These are phyloP conservation scores for Noctua comes DNA, from an alignment of 2,888 invertebrate genomes.

Conservation along the genomic window DNA sequence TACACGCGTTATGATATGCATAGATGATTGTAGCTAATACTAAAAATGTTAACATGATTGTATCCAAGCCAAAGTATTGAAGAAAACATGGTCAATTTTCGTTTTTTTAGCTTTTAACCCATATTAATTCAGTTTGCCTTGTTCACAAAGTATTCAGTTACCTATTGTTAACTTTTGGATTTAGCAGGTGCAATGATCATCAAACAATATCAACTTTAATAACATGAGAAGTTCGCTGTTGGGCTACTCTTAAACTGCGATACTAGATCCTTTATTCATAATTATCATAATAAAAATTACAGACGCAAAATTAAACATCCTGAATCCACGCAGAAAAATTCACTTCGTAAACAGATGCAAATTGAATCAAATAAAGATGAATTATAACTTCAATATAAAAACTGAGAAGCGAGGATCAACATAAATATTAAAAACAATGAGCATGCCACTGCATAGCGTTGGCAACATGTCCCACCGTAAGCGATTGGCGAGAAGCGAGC, in stretches of 20 bases:
- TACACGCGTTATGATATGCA: background rate
- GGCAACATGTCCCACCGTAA: background rate
- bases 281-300: background rate
- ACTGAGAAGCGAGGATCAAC: slow-evolving; percentile 51
- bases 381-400: slow-evolving; percentile 65
- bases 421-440: slow-evolving; percentile 64
- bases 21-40: background rate
- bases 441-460: slow-evolving; percentile 41
- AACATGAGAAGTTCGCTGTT: background rate
- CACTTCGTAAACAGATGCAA: slow-evolving; percentile 55
- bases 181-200: background rate
- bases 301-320: slow-evolving; percentile 9
- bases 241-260: background rate
- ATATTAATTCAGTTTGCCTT: background rate
- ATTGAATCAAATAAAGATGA: slow-evolving; percentile 66
- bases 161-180: background rate
- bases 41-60: background rate
- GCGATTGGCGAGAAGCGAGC: background rate
- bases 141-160: background rate
- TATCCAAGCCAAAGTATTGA: background rate
- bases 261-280: background rate
- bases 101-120: background rate
- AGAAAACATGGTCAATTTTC: background rate
- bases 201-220: background rate
- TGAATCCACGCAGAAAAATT: slow-evolving; percentile 5